phyloP scores from a whole-genome alignment of 2,113 vertebrate species.

The Rhinolophus ferrumequinum region DNA sequence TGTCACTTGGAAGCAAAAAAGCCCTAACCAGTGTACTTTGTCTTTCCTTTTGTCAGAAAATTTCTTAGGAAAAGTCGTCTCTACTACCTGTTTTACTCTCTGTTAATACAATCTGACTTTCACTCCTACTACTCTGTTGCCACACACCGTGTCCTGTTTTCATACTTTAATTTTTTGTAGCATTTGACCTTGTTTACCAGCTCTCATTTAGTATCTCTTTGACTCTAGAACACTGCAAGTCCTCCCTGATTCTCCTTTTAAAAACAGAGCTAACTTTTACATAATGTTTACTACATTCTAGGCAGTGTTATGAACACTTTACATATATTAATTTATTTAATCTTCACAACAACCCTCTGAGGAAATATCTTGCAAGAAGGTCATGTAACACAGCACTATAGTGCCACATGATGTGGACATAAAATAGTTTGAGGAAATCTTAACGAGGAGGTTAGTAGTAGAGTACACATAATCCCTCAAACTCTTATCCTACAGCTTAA shows the following conservation, averaged over 20 bases:
- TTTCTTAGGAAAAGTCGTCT: not conserved
- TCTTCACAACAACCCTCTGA: not conserved
- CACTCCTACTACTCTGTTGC: not conserved
- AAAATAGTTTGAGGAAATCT: not conserved
- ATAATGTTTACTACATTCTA: not conserved
- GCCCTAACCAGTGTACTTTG: not conserved
- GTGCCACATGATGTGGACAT: not conserved
- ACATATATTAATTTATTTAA: not conserved
- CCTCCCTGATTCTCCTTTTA: not conserved
- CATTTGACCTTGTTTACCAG: not conserved
- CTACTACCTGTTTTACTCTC: not conserved
- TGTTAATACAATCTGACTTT: not conserved
- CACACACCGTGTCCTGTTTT: not conserved
- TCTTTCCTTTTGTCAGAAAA: not conserved
- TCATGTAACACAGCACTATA: not conserved
- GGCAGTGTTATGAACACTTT: not conserved
- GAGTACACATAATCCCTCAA: not conserved
- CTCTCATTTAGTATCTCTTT: not conserved
- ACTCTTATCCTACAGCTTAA: not conserved
- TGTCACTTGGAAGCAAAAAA: not conserved
- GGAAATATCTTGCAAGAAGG: not conserved
- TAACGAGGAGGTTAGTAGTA: not conserved
- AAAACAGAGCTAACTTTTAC: not conserved
- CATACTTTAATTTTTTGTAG: not conserved
- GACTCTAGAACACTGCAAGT: not conserved